phyloP scores from a whole-genome alignment of 1,140 invertebrate species.

The Saccostrea cuccullata region DNA sequence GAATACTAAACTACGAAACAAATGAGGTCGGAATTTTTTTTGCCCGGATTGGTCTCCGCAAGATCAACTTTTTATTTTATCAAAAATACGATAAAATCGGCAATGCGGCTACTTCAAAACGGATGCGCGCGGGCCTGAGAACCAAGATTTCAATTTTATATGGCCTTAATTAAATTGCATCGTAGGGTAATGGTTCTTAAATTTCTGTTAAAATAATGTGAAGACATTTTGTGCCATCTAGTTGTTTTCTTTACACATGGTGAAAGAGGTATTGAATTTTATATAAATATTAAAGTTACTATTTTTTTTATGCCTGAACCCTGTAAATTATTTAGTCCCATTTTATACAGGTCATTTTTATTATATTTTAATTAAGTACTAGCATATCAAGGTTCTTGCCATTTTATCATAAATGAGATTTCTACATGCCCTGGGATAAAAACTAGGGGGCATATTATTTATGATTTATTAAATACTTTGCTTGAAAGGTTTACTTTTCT shows the following conservation, averaged over 20 bases:
- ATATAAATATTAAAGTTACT: not conserved
- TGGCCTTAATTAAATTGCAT: constrained; percentile 44
- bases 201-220: constrained; percentile 1
- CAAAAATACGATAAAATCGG: too few species aligned
- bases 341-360: not conserved
- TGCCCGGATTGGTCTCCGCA: too few species aligned
- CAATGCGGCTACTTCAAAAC: too few species aligned
- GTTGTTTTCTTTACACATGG: constrained; percentile 33
- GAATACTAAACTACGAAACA: too few species aligned
- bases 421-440: not conserved
- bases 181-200: constrained; percentile 52
- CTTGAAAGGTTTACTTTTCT: too few species aligned
- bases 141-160: too few species aligned
- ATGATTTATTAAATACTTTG: too few species aligned
- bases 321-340: constrained; percentile 16
- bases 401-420: not conserved
- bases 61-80: too few species aligned
- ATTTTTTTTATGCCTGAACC: not conserved
- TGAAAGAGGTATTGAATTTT: constrained; percentile 14
- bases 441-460: too few species aligned
- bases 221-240: constrained; percentile 20
- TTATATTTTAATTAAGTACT: not conserved
- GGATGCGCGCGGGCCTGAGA: too few species aligned
- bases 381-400: constrained; percentile 17
- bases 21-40: too few species aligned